Base-by-base conservation (phyloP, 2,113 vertebrate species). In the Camelus dromedarius region DNA sequence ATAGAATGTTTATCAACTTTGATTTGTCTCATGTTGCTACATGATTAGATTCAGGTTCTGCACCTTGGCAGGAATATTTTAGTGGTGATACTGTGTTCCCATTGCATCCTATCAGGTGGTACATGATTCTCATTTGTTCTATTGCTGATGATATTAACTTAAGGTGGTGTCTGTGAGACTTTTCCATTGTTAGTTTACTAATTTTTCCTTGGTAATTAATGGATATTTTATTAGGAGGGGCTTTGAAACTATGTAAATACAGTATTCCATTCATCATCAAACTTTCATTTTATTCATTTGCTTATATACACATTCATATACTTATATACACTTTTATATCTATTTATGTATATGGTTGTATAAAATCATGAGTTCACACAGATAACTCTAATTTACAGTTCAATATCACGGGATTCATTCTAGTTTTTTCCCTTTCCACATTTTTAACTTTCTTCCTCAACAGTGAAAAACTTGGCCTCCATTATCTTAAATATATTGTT, bases 151-250 rank as follows among this genome's bases (percentile, higher is more conserved):
- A 88, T 81, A 52, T 58, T 79, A 72, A 66, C 79, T 76, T 70
- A 94, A 94, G 62, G 38, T 73, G 52, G 8, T 80, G 15, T 76
- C 76, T 76, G 1, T 83, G 32, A 93, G 66, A 35, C 69, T 93
- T 93, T 86, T 91, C 60, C 62, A 56, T 30, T 87, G 26, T 91
- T 50, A 80, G 38, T 13, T 67, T 82, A 28, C 26, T 95, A 18
- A 26, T 84, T 90, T 84, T 91, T 8, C 42, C 60, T 91, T 93
- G 62, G 20, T 77, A 90, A 62, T 82, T 81, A 85, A 26, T 93
- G 60, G 26, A 20, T 87, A 50, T 96, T 92, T 91, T 85, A 28
- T 42, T 67, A 22, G 38, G 28, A 89, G 30, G 24, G 30, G 81
- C 73, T 62, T 94, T 92, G 73, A 94, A 86, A 35, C 22, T 35